A percentile compares a stretch with the other conserved stretches of the same genome.
Evolutionary conservation across 1,140 invertebrate genomes (phyloP).

Genomic region (Bemisia tabaci): DNA sequence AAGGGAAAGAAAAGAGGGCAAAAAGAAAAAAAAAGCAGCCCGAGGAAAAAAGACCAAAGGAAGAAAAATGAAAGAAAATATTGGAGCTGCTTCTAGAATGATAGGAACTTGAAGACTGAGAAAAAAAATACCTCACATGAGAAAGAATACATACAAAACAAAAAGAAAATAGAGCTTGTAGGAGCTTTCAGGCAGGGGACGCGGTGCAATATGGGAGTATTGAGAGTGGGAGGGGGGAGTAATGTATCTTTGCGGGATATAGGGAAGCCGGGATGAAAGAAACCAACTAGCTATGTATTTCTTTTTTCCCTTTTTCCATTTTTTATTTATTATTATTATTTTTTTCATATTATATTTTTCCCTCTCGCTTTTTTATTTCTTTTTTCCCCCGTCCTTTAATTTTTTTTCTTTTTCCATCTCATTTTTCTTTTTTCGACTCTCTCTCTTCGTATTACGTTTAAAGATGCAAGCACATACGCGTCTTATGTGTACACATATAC

Average conservation of each 20-base stretch:
- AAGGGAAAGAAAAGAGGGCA: not conserved
- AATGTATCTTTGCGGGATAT: not conserved
- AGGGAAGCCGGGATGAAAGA: not conserved
- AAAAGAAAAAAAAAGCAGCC: not conserved
- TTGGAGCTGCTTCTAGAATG: not conserved
- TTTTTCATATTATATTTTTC: not conserved
- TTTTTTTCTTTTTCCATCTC: not conserved
- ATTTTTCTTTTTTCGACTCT: not conserved
- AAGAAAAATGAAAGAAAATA: not conserved
- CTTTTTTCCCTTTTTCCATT: not conserved
- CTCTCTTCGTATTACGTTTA: not conserved
- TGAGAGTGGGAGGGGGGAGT: not conserved
- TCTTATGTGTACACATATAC: not conserved
- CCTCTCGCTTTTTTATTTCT: not conserved
- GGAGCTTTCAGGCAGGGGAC: not conserved
- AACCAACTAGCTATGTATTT: not conserved
- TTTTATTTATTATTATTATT: conserved; percentile 1
- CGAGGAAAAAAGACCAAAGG: not conserved
- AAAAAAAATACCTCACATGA: not conserved
- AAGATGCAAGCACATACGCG: not conserved
- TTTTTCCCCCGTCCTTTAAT: not conserved
- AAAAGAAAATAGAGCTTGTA: not conserved
- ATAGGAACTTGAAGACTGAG: not conserved
- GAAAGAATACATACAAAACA: not conserved
- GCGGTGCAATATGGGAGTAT: not conserved